Evolutionary conservation across 1,140 invertebrate species (phyloP).

Genomic region (Neoseiulus cucumeris): DNA sequence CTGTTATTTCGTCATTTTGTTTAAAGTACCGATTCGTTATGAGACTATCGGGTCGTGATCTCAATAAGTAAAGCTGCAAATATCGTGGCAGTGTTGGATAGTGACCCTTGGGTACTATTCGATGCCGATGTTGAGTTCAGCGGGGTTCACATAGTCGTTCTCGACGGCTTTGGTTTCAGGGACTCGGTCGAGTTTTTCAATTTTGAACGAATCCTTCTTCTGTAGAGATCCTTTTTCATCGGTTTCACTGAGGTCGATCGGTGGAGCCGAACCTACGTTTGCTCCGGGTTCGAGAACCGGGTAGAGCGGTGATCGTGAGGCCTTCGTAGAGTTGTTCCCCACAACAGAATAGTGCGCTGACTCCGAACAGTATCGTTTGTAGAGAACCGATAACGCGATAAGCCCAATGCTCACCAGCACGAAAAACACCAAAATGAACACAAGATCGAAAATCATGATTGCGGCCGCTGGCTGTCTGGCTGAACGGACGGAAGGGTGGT

Average conservation of each 20-base stretch:
- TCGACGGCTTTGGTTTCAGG: background rate
- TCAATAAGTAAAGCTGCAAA: no score
- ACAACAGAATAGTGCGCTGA: background rate
- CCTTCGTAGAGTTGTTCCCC: background rate
- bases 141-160: background rate
- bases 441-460: background rate
- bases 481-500: no score
- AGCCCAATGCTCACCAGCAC: background rate
- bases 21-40: no score
- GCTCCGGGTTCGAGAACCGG: background rate
- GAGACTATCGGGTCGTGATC: no score
- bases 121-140: background rate
- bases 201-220: background rate
- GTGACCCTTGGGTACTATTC: background rate
- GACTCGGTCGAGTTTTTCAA: background rate
- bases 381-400: background rate
- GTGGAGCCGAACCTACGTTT: background rate
- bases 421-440: background rate
- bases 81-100: no score
- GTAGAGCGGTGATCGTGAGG: background rate
- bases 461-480: no score
- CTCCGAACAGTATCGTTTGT: background rate
- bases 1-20: no score
- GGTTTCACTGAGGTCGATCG: background rate
- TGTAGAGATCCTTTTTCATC: background rate